Evolutionary conservation across 2,888 invertebrate species (phyloP).

Genomic region (Oscheius onirici): DNA sequence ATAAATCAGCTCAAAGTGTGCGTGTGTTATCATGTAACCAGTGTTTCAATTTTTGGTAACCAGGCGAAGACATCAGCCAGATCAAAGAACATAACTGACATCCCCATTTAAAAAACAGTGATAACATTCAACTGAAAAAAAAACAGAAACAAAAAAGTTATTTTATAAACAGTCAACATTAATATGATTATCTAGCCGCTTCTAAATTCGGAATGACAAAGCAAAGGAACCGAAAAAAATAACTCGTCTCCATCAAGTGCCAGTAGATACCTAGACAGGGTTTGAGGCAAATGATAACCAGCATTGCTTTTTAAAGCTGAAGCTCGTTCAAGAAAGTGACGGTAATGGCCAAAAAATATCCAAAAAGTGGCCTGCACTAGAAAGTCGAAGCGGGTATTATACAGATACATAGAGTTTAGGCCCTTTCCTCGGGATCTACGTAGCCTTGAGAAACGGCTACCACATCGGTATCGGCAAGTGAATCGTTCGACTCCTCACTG

Average conservation of each 20-base stretch:
- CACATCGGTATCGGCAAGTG: conserved; percentile 36
- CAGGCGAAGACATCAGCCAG: no score
- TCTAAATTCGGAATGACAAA: conserved; percentile 19
- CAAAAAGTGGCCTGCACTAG: conserved; percentile 9
- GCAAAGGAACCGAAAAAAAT: conserved; percentile 6
- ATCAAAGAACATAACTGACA: no score
- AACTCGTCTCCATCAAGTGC: conserved; percentile 28
- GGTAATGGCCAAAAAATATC: not conserved
- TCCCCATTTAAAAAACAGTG: not conserved
- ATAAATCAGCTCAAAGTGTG: no score
- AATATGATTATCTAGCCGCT: conserved; percentile 3
- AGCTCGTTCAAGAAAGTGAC: conserved; percentile 24
- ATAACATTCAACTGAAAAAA: not conserved
- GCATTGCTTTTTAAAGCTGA: conserved; percentile 26
- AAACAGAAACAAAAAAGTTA: no score
- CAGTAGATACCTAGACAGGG: not conserved
- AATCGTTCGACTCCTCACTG: conserved; percentile 26
- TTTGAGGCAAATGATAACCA: not conserved
- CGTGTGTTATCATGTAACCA: no score
- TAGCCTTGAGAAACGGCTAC: conserved; percentile 21
- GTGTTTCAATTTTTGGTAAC: no score
- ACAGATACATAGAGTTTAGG: not conserved
- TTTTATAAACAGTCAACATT: not conserved
- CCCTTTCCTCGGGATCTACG: conserved; percentile 21
- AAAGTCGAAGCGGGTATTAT: conserved; percentile 1